These are phyloP conservation scores for Eupithecia exiguata DNA, from an alignment of 2,888 invertebrate genomes.

Conservation along the genomic window DNA sequence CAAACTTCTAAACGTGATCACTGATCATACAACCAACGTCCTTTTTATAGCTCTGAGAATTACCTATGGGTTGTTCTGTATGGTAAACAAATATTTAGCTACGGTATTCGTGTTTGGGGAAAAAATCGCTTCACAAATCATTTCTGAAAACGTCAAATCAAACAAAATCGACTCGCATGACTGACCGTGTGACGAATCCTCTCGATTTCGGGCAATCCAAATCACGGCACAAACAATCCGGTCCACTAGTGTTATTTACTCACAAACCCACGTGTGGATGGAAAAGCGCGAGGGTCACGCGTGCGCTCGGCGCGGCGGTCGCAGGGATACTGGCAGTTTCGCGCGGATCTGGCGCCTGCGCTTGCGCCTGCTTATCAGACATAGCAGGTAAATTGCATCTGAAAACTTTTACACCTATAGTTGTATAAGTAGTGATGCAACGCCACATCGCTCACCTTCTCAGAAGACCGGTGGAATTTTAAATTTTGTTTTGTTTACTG, in stretches of 20 bases:
- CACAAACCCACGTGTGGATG: slow-evolving; percentile 71
- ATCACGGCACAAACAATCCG: slow-evolving; percentile 54
- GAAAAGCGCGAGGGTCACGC: slow-evolving; percentile 49
- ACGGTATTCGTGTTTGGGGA: slow-evolving; percentile 1
- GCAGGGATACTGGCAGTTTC: slow-evolving; percentile 63
- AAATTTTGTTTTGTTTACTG: slow-evolving; percentile 48
- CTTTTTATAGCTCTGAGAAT: not conserved
- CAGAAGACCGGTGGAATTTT: slow-evolving; percentile 50
- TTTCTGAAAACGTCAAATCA: slow-evolving; percentile 46
- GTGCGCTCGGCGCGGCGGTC: slow-evolving; percentile 60
- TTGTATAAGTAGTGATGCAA: slow-evolving; percentile 56
- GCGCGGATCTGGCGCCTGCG: slow-evolving; percentile 47
- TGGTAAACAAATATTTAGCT: slow-evolving; percentile 5
- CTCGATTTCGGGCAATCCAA: slow-evolving; percentile 65
- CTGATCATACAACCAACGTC: not conserved
- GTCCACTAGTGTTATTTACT: slow-evolving; percentile 68
- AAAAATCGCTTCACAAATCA: not conserved
- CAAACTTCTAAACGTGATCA: not conserved
- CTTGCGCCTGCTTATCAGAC: slow-evolving; percentile 64
- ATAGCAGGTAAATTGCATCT: slow-evolving; percentile 71
- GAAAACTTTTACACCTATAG: slow-evolving; percentile 52
- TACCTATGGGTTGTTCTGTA: not conserved
- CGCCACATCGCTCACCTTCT: slow-evolving; percentile 46
- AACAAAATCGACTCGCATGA: slow-evolving; percentile 62
- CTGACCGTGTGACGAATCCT: slow-evolving; percentile 55